Evolutionary conservation across 1,140 invertebrate genomes (phyloP).

Genomic region (Proales similis): DNA sequence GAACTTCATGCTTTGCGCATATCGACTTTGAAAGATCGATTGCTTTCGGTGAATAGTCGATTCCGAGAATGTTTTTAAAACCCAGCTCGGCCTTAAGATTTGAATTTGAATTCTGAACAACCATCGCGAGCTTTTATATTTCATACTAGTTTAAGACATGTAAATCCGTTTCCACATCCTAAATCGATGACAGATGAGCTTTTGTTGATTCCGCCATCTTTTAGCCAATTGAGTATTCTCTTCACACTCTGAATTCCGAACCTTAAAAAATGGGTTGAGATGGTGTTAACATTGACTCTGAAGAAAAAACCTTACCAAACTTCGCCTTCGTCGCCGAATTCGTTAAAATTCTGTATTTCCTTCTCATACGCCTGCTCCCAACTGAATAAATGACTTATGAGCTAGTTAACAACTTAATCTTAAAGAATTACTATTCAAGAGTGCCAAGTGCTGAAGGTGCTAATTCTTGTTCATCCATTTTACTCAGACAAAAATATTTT

Average conservation of each 20-base stretch:
- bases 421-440: constrained; percentile 38
- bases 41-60: constrained; percentile 39
- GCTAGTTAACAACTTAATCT: neutral
- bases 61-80: constrained; percentile 32
- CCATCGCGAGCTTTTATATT: neutral
- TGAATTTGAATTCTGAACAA: neutral
- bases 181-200: constrained; percentile 26
- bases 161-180: constrained; percentile 39
- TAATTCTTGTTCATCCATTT: constrained; percentile 27
- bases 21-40: constrained; percentile 29
- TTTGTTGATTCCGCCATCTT: constrained; percentile 15
- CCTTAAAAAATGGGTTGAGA: neutral
- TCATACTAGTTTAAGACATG: constrained; percentile 7
- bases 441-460: constrained; percentile 37
- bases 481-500: too few relatives aligned
- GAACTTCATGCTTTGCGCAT: neutral
- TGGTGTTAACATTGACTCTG: neutral
- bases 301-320: constrained; percentile 22
- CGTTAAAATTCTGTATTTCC: constrained; percentile 38
- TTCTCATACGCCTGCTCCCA: constrained; percentile 37
- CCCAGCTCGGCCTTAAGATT: constrained; percentile 3
- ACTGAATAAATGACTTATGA: constrained; percentile 8
- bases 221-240: constrained; percentile 23
- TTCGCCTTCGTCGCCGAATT: constrained; percentile 39
- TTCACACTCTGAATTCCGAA: constrained; percentile 25